These are phyloP conservation scores for Melanerpes formicivorus DNA, from an alignment of 2,113 vertebrate species.

Conservation along the genomic window DNA sequence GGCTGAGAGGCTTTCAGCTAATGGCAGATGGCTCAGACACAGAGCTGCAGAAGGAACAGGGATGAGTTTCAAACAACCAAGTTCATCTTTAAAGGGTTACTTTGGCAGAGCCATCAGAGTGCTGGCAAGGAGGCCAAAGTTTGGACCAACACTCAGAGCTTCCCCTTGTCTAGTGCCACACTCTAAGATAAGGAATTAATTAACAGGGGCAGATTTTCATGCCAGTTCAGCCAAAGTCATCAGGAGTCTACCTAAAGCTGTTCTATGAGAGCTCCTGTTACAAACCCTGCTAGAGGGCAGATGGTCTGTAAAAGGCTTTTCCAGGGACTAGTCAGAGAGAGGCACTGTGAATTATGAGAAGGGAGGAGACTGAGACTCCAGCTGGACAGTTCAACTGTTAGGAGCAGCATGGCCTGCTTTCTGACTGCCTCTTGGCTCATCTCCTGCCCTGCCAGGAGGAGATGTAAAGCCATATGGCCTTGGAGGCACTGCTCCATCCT, in stretches of 20 bases:
- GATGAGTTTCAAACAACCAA: background rate
- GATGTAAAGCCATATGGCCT: background rate
- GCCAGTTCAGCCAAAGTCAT: background rate
- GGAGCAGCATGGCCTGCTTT: background rate
- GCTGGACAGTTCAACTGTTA: constrained; percentile 27
- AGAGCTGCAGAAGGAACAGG: background rate
- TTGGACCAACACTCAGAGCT: background rate
- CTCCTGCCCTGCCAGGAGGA: background rate
- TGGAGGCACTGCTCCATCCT: background rate
- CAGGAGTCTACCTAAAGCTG: background rate
- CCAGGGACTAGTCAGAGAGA: background rate
- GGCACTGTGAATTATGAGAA: background rate
- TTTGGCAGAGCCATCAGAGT: background rate
- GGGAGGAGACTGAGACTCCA: constrained; percentile 7
- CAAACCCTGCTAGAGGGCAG: background rate
- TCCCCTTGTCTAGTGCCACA: background rate
- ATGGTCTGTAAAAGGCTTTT: constrained; percentile 18
- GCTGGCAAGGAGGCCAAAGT: background rate
- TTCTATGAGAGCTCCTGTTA: background rate
- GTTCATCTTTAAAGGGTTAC: background rate
- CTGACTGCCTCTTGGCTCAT: constrained; percentile 20
- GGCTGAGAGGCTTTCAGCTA: background rate
- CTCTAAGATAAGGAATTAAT: background rate
- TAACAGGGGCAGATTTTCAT: background rate
- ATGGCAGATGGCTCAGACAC: background rate